phyloP scores from a whole-genome alignment of 64 coral and sea anemone genomes.

The Porites lutea region DNA sequence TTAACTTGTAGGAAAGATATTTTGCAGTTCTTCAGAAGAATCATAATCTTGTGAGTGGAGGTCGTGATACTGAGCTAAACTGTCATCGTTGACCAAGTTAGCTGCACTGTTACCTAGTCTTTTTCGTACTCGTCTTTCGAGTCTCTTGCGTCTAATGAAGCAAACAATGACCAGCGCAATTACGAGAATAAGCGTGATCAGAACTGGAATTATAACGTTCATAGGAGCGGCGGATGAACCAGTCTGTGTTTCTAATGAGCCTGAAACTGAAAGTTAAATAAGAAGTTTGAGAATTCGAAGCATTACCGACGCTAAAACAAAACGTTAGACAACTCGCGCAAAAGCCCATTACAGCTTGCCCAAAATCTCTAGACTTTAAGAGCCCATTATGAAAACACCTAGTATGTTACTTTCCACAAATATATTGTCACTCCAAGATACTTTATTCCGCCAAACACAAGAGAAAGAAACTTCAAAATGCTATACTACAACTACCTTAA shows the following conservation, averaged over 20 bases:
- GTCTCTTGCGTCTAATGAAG: conserved; percentile 37
- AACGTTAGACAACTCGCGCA: too few relatives aligned
- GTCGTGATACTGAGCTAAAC: not conserved
- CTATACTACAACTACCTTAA: too few relatives aligned
- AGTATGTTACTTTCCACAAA: too few relatives aligned
- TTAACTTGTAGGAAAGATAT: conserved; percentile 10
- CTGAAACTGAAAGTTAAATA: not conserved
- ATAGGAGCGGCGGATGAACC: not conserved
- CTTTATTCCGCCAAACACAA: too few relatives aligned
- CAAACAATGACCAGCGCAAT: not conserved
- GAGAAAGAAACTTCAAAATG: too few relatives aligned
- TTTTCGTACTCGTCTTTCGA: not conserved
- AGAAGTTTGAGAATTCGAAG: not conserved
- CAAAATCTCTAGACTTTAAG: too few relatives aligned
- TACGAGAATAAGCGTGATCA: not conserved
- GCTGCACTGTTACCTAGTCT: not conserved
- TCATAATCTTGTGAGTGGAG: conserved; percentile 3
- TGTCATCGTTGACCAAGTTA: not conserved
- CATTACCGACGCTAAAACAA: too few relatives aligned
- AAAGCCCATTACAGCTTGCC: too few relatives aligned
- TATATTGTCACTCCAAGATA: too few relatives aligned
- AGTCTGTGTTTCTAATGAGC: not conserved
- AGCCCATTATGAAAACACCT: too few relatives aligned
- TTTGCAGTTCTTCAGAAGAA: not conserved
- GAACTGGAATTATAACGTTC: not conserved